Conservation (phyloP, 2,113 vertebrate species). For the Percopsis transmontana region DNA sequence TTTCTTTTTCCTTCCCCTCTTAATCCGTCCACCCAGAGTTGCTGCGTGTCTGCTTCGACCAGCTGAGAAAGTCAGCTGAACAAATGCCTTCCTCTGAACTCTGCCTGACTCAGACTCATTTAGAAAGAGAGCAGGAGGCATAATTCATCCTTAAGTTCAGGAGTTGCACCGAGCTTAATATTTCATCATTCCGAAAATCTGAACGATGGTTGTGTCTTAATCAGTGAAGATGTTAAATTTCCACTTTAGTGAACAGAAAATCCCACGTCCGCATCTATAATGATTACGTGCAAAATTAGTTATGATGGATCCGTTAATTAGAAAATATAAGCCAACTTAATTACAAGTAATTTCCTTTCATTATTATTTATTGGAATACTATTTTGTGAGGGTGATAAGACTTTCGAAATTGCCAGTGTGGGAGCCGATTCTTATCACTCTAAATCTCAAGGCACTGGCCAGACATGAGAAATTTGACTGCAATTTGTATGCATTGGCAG, state of each 20-base stretch:
- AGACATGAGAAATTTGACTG: slow-evolving; percentile 51
- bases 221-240: slow-evolving; percentile 9
- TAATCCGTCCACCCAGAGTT: slow-evolving; percentile 23
- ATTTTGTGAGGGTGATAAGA: slow-evolving; percentile 48
- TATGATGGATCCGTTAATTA: slow-evolving; percentile 53
- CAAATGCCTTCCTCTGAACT: slow-evolving; percentile 51
- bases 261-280: slow-evolving; percentile 27
- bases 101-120: slow-evolving; percentile 49
- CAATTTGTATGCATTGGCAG: slow-evolving; percentile 20
- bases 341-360: slow-evolving; percentile 34
- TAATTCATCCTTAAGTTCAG: slow-evolving; percentile 37
- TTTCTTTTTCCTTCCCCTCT: background rate
- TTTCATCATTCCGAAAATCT: slow-evolving; percentile 46
- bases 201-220: slow-evolving; percentile 14
- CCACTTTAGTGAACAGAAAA: slow-evolving; percentile 1
- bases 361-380: slow-evolving; percentile 49
- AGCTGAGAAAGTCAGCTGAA: slow-evolving; percentile 31
- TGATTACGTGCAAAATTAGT: slow-evolving; percentile 55
- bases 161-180: slow-evolving; percentile 56
- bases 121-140: slow-evolving; percentile 31
- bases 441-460: slow-evolving; percentile 54
- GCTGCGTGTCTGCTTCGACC: slow-evolving; percentile 23
- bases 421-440: slow-evolving; percentile 65
- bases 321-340: slow-evolving; percentile 37
- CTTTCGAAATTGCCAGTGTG: slow-evolving; percentile 47